Evolutionary conservation across 2,888 invertebrate genomes (phyloP).

Genomic region (Catocala nupta): DNA sequence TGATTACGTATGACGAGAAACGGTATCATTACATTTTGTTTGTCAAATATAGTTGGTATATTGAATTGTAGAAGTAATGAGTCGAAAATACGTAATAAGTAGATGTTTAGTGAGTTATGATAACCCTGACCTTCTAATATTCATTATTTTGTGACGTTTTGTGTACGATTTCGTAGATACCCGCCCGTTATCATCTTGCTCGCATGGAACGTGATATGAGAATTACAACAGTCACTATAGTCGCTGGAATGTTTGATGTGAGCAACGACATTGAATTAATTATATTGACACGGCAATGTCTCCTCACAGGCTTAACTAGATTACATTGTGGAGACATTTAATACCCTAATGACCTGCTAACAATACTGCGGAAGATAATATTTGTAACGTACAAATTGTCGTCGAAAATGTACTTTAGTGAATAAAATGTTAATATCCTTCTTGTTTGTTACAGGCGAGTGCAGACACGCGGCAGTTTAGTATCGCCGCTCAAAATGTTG

Average conservation of each 20-base stretch:
- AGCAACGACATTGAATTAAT: conserved; percentile 42
- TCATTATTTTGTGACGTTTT: conserved; percentile 33
- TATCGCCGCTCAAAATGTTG: conserved; percentile 80
- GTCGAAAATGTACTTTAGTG: not conserved
- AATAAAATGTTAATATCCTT: conserved; percentile 5
- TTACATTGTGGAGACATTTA: conserved; percentile 28
- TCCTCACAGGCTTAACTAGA: conserved; percentile 27
- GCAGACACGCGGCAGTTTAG: conserved; percentile 69
- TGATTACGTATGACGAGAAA: too few relatives aligned
- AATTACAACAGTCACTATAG: conserved; percentile 10
- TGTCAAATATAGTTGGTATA: too few relatives aligned
- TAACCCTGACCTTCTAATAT: conserved; percentile 55
- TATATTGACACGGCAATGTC: conserved; percentile 41
- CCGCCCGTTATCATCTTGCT: conserved; percentile 24
- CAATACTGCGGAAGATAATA: conserved; percentile 7
- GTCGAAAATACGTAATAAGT: conserved; percentile 3
- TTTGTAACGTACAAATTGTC: conserved; percentile 16
- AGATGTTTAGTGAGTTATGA: conserved; percentile 24
- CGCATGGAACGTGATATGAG: conserved; percentile 31
- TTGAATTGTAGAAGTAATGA: too few relatives aligned
- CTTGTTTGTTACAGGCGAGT: conserved; percentile 76
- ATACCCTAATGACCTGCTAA: conserved; percentile 23
- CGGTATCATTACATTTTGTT: too few relatives aligned
- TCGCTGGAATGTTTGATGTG: conserved; percentile 34
- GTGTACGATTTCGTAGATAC: conserved; percentile 45